Percentiles rank a stretch among this genome's conserved stretches.
These are phyloP conservation scores for Loxodonta africana DNA, from an alignment of 2,113 vertebrate species.

Conservation along the genomic window DNA sequence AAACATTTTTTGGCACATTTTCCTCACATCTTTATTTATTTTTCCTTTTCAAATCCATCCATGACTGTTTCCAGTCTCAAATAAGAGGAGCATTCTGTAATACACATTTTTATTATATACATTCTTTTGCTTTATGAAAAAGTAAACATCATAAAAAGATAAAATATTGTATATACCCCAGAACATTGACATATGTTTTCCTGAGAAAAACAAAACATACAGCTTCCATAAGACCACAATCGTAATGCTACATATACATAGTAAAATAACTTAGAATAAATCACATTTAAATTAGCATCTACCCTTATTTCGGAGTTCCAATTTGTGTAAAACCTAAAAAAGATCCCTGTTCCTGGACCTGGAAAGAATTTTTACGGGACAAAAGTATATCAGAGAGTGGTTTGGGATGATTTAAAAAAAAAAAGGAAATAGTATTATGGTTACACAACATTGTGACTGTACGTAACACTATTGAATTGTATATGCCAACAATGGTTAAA, in stretches of 20 bases:
- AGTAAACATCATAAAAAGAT: neutral
- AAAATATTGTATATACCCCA: neutral
- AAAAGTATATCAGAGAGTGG: neutral
- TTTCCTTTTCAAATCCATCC: neutral
- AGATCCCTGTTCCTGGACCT: neutral
- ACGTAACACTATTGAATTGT: too few species aligned
- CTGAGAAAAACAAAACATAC: neutral
- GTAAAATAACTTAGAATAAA: neutral
- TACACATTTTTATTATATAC: neutral
- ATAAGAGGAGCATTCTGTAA: neutral
- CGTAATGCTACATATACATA: neutral
- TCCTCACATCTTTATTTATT: neutral
- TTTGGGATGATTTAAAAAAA: neutral
- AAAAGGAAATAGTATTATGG: neutral
- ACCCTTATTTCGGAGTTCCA: neutral
- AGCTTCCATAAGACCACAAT: neutral
- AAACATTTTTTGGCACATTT: neutral
- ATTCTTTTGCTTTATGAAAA: neutral
- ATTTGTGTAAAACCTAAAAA: neutral
- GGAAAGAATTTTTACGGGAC: neutral
- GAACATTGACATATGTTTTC: neutral
- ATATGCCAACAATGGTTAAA: too few species aligned
- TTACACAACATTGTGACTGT: neutral
- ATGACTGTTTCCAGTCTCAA: neutral
- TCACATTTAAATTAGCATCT: neutral